These are phyloP conservation scores for Andrena hattorfiana DNA, from an alignment of 2,888 invertebrate species.

Conservation along the genomic window DNA sequence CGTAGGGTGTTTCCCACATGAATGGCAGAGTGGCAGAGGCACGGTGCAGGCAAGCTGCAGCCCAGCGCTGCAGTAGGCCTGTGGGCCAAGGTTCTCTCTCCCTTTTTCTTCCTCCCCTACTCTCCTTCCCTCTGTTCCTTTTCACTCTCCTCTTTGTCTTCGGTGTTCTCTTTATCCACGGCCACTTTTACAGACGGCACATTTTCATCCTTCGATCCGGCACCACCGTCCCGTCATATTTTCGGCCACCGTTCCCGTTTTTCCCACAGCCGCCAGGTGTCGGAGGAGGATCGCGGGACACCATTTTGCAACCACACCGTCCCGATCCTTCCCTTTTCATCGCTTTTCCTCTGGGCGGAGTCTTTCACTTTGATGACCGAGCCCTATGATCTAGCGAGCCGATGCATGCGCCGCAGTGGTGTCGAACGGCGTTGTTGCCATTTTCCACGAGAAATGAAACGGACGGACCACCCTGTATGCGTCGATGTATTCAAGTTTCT, in stretches of 20 bases:
- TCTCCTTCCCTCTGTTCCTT: constrained; percentile 25
- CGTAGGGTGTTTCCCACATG: constrained; percentile 65
- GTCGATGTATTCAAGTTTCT: constrained; percentile 8
- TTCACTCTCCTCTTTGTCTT: constrained; percentile 46
- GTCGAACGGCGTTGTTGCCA: not conserved
- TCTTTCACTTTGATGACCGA: constrained; percentile 10
- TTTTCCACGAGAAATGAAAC: not conserved
- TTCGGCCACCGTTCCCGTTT: not conserved
- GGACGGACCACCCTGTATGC: not conserved
- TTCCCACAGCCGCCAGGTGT: not conserved
- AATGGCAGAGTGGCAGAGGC: constrained; percentile 60
- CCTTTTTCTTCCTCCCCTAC: constrained; percentile 38
- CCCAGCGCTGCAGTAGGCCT: constrained; percentile 75
- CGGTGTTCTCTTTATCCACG: constrained; percentile 30
- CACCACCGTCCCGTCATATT: not conserved
- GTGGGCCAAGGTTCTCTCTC: constrained; percentile 69
- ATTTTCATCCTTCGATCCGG: constrained; percentile 16
- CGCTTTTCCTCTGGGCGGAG: constrained; percentile 55
- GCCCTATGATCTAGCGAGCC: not conserved
- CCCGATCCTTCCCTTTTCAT: constrained; percentile 11
- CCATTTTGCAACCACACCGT: not conserved
- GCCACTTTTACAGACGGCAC: constrained; percentile 32
- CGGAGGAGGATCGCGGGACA: not conserved
- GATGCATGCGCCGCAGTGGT: not conserved
- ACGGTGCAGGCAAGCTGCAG: constrained; percentile 64